phyloP scores from a whole-genome alignment of 2,797 vertebrate genomes.

The Halcyon smyrnensis region DNA sequence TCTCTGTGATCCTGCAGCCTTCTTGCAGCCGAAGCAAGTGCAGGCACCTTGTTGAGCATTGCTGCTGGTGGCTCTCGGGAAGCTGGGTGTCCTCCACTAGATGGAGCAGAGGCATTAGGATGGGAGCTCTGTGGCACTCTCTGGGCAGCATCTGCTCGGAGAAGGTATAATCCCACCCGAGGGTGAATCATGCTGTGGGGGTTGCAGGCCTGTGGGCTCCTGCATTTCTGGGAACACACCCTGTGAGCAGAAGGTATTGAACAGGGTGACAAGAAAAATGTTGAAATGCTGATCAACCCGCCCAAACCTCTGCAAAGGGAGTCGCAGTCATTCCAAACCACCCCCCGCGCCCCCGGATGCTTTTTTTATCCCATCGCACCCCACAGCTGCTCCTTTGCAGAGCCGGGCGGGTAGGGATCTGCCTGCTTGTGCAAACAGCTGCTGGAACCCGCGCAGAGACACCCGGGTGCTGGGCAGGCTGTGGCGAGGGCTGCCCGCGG shows the following conservation, averaged over 20 bases:
- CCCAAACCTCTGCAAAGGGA: conserved; percentile 67
- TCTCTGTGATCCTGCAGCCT: neutral
- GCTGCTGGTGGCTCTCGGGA: neutral
- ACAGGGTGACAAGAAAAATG: conserved; percentile 59
- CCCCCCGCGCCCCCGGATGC: conserved; percentile 57
- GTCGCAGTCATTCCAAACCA: conserved; percentile 68
- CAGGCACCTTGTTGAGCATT: neutral
- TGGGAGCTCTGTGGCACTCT: neutral
- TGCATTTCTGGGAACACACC: conserved; percentile 53
- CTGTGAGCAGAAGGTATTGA: conserved; percentile 61
- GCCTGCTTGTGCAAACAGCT: conserved; percentile 1
- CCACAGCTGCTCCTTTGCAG: conserved; percentile 49
- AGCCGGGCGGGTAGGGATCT: conserved; percentile 20
- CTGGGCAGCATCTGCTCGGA: neutral
- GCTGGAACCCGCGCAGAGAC: neutral
- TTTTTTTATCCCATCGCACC: conserved; percentile 67
- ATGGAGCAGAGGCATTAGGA: conserved; percentile 24
- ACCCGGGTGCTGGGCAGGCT: neutral
- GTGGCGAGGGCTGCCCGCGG: neutral
- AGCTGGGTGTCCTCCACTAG: neutral
- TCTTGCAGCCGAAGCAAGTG: neutral
- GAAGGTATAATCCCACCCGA: conserved; percentile 56
- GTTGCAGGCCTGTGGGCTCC: conserved; percentile 68
- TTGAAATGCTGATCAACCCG: conserved; percentile 55
- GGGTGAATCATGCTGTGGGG: conserved; percentile 72